phyloP scores from a whole-genome alignment of 2,888 invertebrate genomes.

The Zhuqinia jingwanae region DNA sequence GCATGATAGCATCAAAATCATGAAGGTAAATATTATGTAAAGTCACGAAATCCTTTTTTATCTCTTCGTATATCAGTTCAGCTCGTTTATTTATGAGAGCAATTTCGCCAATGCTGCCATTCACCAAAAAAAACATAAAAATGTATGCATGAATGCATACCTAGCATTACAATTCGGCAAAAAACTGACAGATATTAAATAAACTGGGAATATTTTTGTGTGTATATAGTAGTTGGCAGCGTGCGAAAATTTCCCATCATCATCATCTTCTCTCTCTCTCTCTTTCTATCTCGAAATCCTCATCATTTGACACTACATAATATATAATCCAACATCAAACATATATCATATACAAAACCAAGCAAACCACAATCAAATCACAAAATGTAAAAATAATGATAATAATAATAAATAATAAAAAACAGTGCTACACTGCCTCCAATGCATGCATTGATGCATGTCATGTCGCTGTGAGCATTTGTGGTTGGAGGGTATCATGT shows the following conservation, averaged over 20 bases:
- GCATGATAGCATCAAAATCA: not conserved
- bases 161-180: not conserved
- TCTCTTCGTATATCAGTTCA: not conserved
- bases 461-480: no score
- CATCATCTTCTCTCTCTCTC: no score
- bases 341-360: not conserved
- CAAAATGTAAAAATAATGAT: not conserved
- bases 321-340: no score
- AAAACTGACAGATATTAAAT: not conserved
- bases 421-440: not conserved
- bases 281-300: conserved; percentile 19
- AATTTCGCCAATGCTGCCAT: not conserved
- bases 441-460: not conserved
- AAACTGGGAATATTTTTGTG: conserved; percentile 18
- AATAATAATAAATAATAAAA: not conserved
- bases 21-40: not conserved
- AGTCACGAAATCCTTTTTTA: conserved; percentile 24
- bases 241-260: conserved; percentile 65
- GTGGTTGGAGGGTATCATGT: no score
- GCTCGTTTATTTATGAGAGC: not conserved
- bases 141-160: not conserved
- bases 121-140: not conserved
- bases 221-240: conserved; percentile 48
- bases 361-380: not conserved
- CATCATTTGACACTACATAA: not conserved